These are phyloP conservation scores for Callorhinus ursinus DNA, from an alignment of 2,113 vertebrate species.

Conservation along the genomic window DNA sequence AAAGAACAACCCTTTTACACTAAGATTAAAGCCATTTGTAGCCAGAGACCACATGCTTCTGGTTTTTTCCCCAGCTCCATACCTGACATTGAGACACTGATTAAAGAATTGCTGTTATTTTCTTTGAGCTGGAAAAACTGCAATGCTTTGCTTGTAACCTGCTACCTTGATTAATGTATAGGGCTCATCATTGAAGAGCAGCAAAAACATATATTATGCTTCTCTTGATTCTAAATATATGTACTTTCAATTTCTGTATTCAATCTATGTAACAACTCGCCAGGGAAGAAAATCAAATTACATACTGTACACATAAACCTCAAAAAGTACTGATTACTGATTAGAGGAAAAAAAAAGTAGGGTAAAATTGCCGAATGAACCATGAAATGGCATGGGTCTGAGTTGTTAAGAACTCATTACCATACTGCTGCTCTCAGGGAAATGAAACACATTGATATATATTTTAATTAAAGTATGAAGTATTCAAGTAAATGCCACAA, in stretches of 20 bases:
- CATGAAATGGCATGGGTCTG: slow-evolving; percentile 74
- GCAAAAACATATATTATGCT: slow-evolving; percentile 39
- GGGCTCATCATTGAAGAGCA: background rate
- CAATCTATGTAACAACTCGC: slow-evolving; percentile 67
- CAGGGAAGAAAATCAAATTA: slow-evolving; percentile 80
- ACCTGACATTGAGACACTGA: background rate
- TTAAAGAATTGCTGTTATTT: background rate
- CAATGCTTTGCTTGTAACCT: background rate
- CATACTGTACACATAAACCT: slow-evolving; percentile 71
- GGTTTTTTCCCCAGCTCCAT: background rate
- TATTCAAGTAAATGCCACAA: slow-evolving; percentile 72
- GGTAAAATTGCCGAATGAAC: slow-evolving; percentile 75
- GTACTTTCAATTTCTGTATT: slow-evolving; percentile 67
- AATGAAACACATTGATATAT: slow-evolving; percentile 74
- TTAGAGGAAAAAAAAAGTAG: slow-evolving; percentile 54
- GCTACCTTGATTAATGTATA: slow-evolving; percentile 45
- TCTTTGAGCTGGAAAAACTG: background rate
- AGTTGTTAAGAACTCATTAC: slow-evolving; percentile 79
- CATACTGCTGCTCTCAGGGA: slow-evolving; percentile 80
- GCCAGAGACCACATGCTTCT: too few species aligned
- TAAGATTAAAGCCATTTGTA: background rate
- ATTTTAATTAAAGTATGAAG: slow-evolving; percentile 83
- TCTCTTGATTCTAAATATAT: slow-evolving; percentile 67
- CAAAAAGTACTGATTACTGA: slow-evolving; percentile 82
- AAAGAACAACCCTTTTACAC: background rate